A percentile compares a stretch with the other conserved stretches of the same genome.
Evolutionary conservation across 1,140 invertebrate genomes (phyloP).

Genomic region (Drosophila cardini): DNA sequence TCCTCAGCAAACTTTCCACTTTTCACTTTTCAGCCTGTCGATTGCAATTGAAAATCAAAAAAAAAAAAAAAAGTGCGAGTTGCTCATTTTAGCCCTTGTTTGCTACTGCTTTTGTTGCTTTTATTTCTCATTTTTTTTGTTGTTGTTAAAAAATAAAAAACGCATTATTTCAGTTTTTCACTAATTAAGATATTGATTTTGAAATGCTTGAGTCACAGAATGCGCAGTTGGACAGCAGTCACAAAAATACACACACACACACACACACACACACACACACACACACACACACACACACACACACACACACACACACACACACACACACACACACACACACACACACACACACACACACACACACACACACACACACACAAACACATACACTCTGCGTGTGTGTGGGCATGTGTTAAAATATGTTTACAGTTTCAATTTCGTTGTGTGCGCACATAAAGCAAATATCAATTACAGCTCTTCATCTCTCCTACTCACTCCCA

Average conservation of each 20-base stretch:
- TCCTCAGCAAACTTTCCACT: slow-evolving; percentile 10
- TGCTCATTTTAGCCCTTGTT: slow-evolving; percentile 1
- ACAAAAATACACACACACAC: slow-evolving; percentile 49
- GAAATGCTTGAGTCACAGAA: slow-evolving; percentile 29
- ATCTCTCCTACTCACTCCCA: slow-evolving; percentile 1
- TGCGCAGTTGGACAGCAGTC: slow-evolving; percentile 40
- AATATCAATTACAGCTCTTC: slow-evolving; percentile 71
- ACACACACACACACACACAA: slow-evolving; percentile 6
- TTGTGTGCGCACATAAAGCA: slow-evolving; percentile 64
- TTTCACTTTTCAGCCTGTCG: slow-evolving; percentile 4
- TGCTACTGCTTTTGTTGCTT: background rate
- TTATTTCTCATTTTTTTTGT: slow-evolving; percentile 10
- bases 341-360: background rate
- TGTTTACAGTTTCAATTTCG: slow-evolving; percentile 76
- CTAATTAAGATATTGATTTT: slow-evolving; percentile 60
- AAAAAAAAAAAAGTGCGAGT: slow-evolving; percentile 4
- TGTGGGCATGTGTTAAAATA: slow-evolving; percentile 65
- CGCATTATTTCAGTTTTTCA: slow-evolving; percentile 35
- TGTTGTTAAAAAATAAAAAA: slow-evolving; percentile 13
- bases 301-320: slow-evolving; percentile 8
- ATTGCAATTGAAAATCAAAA: slow-evolving; percentile 15
- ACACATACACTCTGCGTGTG: background rate
- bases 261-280: slow-evolving; percentile 7
- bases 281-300: background rate
- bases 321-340: background rate